Base-by-base conservation (phyloP, 2,888 invertebrate genomes). In the Hirtodrosophila cameraria region DNA sequence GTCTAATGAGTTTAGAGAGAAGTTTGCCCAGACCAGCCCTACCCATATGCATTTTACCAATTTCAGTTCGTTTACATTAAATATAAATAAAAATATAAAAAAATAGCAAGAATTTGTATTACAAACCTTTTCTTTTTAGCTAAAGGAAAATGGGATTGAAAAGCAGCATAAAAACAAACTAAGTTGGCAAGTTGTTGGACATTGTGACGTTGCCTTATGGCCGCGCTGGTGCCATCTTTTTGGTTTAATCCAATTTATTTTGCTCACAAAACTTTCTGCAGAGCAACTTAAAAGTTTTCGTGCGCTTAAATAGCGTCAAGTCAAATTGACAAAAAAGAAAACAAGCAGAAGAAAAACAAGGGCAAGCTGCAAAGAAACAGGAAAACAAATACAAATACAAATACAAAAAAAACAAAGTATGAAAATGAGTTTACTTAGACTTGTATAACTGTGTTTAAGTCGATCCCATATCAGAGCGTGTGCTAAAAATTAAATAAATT, bases 401-500 rank as follows among this genome's bases (percentile, higher is more conserved):
- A 77, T n/a, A n/a, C n/a, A n/a, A n/a, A n/a, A n/a, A 53, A 53
- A 68, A 64, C 60, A 78, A 73, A 77, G 73, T 77, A 84, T 75
- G 82, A 82, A 82, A 83, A 81, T 84, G 67, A 73, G 65, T 82
- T 84, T 71, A 50, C 77, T 59, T 28, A 6, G 41, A 31, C 20
- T 27, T 50, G 57, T 55, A 49, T 30, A 72, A 49, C 50, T 58
- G 60, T 58, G 60, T 48, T 71, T 71, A 67, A 71, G 60, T 60
- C 68, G 45, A 64, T 72, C 65, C 68, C 65, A 58, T 55, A 69
- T 73, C 68, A 72, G 68, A 65, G 72, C 65, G 60, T 68, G 68
- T 78, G 73, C 64, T 74, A 80, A 87, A 87, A 88, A 88, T 88
- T 89, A 89, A 87, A 88, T 89, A 88, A 88, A 88, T 88, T 86